Conservation (phyloP, 2,797 vertebrate species). For the Gymnopithys bicolor region DNA sequence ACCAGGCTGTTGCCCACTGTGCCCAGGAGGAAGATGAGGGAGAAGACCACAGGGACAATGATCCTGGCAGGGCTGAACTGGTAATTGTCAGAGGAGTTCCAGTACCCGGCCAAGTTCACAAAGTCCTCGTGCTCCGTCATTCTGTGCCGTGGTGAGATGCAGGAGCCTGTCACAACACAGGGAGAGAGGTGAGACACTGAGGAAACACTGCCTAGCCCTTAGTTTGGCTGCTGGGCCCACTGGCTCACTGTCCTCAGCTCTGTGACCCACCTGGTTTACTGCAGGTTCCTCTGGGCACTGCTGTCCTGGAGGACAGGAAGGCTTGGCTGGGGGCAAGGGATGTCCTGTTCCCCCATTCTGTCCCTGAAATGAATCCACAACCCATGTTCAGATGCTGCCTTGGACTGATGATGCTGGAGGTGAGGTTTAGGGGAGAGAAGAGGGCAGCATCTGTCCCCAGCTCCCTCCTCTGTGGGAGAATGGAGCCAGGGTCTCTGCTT, state of each 20-base stretch:
- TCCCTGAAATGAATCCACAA: not conserved
- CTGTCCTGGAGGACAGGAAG: not conserved
- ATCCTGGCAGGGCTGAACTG: slow-evolving; percentile 86
- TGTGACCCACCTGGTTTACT: not conserved
- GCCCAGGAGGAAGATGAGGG: slow-evolving; percentile 89
- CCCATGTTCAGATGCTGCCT: not conserved
- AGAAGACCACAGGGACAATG: slow-evolving; percentile 89
- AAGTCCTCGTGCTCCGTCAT: slow-evolving; percentile 88
- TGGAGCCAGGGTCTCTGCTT: not conserved
- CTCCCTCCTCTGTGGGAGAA: not conserved
- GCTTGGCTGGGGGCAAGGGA: not conserved
- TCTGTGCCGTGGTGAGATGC: not conserved
- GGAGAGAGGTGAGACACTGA: not conserved
- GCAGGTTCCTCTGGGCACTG: not conserved
- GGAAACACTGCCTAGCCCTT: not conserved
- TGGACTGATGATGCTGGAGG: not conserved
- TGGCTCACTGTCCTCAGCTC: not conserved
- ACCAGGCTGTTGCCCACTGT: slow-evolving; percentile 89
- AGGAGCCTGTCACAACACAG: not conserved
- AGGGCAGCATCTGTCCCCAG: not conserved
- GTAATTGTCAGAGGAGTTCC: slow-evolving; percentile 81
- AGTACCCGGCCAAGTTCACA: slow-evolving; percentile 69
- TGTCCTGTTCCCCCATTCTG: not conserved
- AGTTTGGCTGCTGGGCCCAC: not conserved
- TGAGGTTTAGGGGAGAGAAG: not conserved